Conservation (phyloP, 2,797 vertebrate genomes). For the Gallirallus australis region DNA sequence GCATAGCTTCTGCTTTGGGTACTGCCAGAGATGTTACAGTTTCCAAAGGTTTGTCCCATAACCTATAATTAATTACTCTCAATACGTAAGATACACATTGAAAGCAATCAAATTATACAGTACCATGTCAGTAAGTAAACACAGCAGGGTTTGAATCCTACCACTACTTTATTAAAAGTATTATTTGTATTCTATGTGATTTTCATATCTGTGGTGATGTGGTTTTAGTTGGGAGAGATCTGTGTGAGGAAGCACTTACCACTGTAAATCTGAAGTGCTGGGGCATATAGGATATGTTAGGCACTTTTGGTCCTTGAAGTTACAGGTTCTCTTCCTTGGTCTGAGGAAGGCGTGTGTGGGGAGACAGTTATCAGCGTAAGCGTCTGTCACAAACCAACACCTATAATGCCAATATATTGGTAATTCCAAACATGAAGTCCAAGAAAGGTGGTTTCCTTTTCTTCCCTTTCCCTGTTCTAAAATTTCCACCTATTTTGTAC, state of each 20-base stretch:
- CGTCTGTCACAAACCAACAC: neutral
- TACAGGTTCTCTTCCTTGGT: neutral
- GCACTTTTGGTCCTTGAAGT: neutral
- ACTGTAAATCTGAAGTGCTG: neutral
- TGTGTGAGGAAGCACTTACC: neutral
- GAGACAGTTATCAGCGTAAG: neutral
- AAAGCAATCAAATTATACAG: neutral
- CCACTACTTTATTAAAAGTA: neutral
- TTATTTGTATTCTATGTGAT: neutral
- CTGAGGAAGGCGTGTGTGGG: neutral
- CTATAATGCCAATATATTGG: neutral
- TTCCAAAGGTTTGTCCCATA: neutral
- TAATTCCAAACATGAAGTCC: neutral
- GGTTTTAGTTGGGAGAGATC: neutral
- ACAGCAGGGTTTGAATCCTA: neutral
- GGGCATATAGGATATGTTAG: neutral
- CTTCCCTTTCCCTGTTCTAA: neutral
- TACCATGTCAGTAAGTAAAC: neutral
- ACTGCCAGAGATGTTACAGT: neutral
- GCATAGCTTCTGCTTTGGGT: neutral
- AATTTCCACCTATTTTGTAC: neutral
- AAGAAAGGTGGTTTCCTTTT: neutral
- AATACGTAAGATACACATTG: neutral
- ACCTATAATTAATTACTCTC: neutral
- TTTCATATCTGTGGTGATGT: neutral